Percentiles rank a stretch among this genome's conserved stretches.
phyloP scores from a whole-genome alignment of 2,797 vertebrate species.

The Intellagama lesueurii region DNA sequence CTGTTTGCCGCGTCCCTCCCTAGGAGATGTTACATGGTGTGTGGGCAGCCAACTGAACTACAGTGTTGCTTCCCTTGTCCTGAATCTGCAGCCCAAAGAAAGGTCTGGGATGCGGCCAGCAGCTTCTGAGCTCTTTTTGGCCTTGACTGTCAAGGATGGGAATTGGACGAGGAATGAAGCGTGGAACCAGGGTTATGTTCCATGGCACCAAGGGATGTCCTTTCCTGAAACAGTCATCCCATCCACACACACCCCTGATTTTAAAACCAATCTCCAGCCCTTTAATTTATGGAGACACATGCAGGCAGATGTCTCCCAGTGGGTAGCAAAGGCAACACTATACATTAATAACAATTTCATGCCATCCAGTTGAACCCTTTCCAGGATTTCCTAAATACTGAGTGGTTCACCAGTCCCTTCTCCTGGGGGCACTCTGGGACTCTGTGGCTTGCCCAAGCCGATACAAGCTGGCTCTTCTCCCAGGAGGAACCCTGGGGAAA shows the following conservation, averaged over 20 bases:
- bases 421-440: too few relatives aligned
- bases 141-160: not conserved
- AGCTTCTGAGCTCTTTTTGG: not conserved
- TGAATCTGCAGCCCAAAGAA: not conserved
- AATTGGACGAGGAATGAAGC: not conserved
- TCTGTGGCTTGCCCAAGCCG: too few relatives aligned
- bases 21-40: constrained; percentile 1
- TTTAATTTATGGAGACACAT: not conserved
- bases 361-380: too few relatives aligned
- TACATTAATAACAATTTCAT: too few relatives aligned
- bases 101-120: not conserved
- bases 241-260: not conserved
- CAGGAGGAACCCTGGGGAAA: too few relatives aligned
- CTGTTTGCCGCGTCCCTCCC: not conserved
- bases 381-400: too few relatives aligned
- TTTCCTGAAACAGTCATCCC: not conserved
- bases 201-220: not conserved
- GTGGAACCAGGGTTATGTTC: not conserved
- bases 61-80: not conserved
- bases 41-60: not conserved
- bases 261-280: not conserved
- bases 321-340: not conserved
- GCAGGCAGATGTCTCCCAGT: not conserved
- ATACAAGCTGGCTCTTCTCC: too few relatives aligned
- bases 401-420: too few relatives aligned